These are phyloP conservation scores for Ianthella basta DNA, from an alignment of 37 sponge, comb jelly and placozoan species.

Conservation along the genomic window DNA sequence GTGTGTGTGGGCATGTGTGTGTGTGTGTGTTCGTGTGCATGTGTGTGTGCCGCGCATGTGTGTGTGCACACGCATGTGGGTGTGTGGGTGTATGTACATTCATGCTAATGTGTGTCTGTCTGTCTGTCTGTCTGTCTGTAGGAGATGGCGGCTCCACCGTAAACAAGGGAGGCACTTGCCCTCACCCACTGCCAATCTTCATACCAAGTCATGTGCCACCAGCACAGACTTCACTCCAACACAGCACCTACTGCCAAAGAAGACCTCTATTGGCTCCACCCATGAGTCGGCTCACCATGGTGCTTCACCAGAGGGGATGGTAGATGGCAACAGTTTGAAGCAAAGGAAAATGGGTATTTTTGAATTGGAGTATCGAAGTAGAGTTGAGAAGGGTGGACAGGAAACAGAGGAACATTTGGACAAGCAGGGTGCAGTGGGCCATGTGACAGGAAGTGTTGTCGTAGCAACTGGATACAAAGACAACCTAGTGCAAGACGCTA, in stretches of 20 bases:
- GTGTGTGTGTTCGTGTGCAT: conserved; percentile 10
- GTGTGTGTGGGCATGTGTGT: conserved; percentile 9
- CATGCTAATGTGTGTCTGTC: conserved; percentile 6
- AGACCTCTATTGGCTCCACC: no score
- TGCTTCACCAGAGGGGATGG: no score
- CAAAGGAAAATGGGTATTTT: no score
- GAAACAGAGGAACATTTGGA: no score
- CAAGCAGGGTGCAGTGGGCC: no score
- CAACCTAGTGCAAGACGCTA: no score
- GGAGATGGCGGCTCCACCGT: background rate
- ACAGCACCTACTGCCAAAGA: background rate
- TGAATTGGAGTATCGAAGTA: no score
- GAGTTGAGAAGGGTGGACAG: no score
- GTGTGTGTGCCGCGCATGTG: conserved; percentile 10
- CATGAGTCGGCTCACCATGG: no score
- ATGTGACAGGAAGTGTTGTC: no score
- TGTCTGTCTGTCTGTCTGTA: background rate
- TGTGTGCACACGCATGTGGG: conserved; percentile 24
- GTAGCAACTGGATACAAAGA: no score
- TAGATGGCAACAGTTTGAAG: no score
- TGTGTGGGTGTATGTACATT: conserved; percentile 22
- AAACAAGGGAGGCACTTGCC: background rate
- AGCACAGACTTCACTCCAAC: background rate
- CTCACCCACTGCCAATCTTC: background rate
- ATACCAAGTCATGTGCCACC: background rate